Evolutionary conservation across 64 coral and sea anemone species (phyloP), one percentile per base, ranked within the genome.

Genomic region (Pachyseris speciosa): DNA sequence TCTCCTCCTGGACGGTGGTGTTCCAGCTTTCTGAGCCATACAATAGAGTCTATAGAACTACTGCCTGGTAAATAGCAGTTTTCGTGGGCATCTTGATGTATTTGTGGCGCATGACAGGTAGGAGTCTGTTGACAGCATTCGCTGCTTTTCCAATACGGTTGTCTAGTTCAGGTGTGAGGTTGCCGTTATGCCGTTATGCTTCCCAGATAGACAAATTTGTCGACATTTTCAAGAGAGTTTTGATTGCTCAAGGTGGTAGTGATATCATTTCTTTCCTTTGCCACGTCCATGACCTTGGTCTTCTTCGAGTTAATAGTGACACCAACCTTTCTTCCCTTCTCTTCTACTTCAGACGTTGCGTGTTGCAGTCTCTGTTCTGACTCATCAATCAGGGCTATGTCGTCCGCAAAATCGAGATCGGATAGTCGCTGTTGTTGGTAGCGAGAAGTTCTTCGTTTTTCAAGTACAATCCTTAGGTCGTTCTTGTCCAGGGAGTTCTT

Each of bases 321-420:
- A 10, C 72, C 49, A 42, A 78, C 57, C 39, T 60, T 89, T 53
- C 53, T 26, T 42, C 74, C 53, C 25, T 67, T 79, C 39, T 90
- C 73, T 75, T 89, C 72, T 53, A 89, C 72, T 41, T 78, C 49
- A 43, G 71, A 44, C 20, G 88, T 81, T 90, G 88, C 58, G 28
- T 19, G 13, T 63, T 89, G 87, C 41, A 89, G 37, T 64, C 40
- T 80, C 40, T 90, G 31, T 81, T 83, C 75, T 51, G 64, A 32
- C 47, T 90, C 75, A 27, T 90, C 88, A 67, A 81, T 71, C 16
- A 90, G 43, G 47, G 88, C 75, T 80, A 72, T 71, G 41, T 90
- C 75, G 75, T 81, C 87, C 51, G 75, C 75, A 69, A 90, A 90
- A 49, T 90, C 75, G 9, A 90, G 58, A 44, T 90, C 44, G 51